Percentiles rank a stretch among this genome's conserved stretches.
Conservation (phyloP, 2,888 invertebrate genomes). For the Macrosiphum euphorbiae region DNA sequence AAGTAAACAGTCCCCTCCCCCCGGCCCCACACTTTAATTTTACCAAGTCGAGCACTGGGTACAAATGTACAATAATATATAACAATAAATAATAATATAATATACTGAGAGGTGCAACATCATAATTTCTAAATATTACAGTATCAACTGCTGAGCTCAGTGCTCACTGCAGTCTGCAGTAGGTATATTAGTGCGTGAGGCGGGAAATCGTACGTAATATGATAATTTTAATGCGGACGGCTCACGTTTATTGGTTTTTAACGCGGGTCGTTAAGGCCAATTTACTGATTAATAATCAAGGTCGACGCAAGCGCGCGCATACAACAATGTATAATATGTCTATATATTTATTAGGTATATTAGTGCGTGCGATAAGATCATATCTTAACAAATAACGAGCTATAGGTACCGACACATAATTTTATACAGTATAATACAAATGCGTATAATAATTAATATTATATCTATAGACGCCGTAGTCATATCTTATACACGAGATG, state of each 20-base stretch:
- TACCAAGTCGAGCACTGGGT: too few species aligned
- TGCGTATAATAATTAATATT: too few species aligned
- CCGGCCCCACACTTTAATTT: too few species aligned
- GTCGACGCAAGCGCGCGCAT: slow-evolving; percentile 4
- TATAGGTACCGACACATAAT: background rate
- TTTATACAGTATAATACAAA: too few species aligned
- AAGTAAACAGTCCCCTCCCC: too few species aligned
- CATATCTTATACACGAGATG: background rate
- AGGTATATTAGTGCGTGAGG: background rate
- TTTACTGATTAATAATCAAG: slow-evolving; percentile 36
- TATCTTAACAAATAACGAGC: background rate
- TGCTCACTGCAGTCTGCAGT: background rate
- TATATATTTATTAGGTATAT: background rate
- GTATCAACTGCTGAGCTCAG: too few species aligned
- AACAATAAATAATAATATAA: background rate
- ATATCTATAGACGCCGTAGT: too few species aligned
- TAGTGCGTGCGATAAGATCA: background rate
- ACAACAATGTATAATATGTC: too few species aligned
- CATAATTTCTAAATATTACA: background rate
- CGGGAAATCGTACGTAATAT: background rate
- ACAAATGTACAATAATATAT: too few species aligned
- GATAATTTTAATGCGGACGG: background rate
- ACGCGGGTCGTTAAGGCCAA: slow-evolving; percentile 28
- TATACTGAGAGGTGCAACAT: background rate
- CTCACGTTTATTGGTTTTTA: background rate